phyloP scores from a whole-genome alignment of 2,888 invertebrate species.

The Deilephila porcellus region DNA sequence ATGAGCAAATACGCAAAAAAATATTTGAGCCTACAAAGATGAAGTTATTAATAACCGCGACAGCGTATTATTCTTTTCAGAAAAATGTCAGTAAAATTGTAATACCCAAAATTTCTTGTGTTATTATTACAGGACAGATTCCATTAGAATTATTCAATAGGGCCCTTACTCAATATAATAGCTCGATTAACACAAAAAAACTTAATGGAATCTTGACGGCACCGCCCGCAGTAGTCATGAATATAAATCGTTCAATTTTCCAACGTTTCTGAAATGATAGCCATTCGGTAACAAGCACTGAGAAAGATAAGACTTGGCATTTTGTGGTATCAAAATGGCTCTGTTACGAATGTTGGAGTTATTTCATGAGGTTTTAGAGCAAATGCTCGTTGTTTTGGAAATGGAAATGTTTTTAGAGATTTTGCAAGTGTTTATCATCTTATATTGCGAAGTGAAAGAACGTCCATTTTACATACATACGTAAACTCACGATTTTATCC shows the following conservation, averaged over 20 bases:
- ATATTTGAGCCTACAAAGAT: no score
- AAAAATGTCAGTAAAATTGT: not conserved
- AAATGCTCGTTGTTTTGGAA: conserved; percentile 1
- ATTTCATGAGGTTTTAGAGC: conserved; percentile 27
- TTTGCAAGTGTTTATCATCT: not conserved
- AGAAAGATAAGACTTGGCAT: conserved; percentile 33
- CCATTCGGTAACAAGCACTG: conserved; percentile 36
- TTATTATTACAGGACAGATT: not conserved
- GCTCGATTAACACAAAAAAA: conserved; percentile 29
- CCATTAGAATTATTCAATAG: not conserved
- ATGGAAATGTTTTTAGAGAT: not conserved
- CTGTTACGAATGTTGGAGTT: conserved; percentile 26
- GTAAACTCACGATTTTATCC: no score
- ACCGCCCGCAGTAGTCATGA: conserved; percentile 44
- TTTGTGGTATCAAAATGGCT: conserved; percentile 32
- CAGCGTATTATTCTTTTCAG: no score
- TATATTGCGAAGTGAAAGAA: not conserved
- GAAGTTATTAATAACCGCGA: no score
- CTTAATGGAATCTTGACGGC: conserved; percentile 28
- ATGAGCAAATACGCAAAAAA: no score
- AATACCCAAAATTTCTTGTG: not conserved
- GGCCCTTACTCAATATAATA: conserved; percentile 18
- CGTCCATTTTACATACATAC: not conserved
- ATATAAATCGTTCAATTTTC: conserved; percentile 53
- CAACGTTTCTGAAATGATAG: conserved; percentile 39